Conservation (phyloP, 37 sponge, comb jelly and placozoan species). For the Mnemiopsis leidyi region DNA sequence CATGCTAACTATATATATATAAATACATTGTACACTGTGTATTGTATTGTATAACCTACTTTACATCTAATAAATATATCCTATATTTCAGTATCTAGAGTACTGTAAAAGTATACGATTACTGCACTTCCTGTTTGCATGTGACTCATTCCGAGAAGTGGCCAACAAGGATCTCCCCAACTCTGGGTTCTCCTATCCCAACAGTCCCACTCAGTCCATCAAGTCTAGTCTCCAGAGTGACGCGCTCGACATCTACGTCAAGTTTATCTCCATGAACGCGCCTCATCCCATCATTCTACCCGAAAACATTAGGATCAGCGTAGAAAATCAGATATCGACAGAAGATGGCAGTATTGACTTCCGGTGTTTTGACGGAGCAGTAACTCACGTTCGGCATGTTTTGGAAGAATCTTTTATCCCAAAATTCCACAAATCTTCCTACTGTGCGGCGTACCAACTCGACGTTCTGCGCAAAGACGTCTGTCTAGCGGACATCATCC, state of each 20-base stretch:
- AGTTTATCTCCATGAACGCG: conserved; percentile 49
- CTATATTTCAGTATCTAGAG: conserved; percentile 44
- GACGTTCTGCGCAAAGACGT: conserved; percentile 25
- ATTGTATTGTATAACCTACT: no score
- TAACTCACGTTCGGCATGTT: conserved; percentile 6
- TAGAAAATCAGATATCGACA: conserved; percentile 56
- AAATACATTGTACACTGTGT: no score
- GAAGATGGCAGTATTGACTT: conserved; percentile 47
- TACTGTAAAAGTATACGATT: conserved; percentile 61
- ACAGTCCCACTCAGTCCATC: conserved; percentile 2
- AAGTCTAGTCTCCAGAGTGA: conserved; percentile 14
- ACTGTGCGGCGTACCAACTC: neutral
- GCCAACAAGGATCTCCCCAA: neutral
- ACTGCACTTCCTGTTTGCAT: conserved; percentile 62
- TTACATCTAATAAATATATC: no score
- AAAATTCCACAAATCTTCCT: conserved; percentile 19
- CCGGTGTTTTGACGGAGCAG: conserved; percentile 43
- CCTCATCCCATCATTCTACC: conserved; percentile 37
- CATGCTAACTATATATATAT: no score
- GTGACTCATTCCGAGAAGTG: conserved; percentile 26
- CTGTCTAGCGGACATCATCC: neutral
- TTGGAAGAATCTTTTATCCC: conserved; percentile 7
- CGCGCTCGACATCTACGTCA: conserved; percentile 44
- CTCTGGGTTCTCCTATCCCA: neutral
- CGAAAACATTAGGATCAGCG: neutral